A percentile compares a stretch with the other conserved stretches of the same genome.
phyloP scores from a whole-genome alignment of 2,113 vertebrate species.

The Cichladusa arquata region DNA sequence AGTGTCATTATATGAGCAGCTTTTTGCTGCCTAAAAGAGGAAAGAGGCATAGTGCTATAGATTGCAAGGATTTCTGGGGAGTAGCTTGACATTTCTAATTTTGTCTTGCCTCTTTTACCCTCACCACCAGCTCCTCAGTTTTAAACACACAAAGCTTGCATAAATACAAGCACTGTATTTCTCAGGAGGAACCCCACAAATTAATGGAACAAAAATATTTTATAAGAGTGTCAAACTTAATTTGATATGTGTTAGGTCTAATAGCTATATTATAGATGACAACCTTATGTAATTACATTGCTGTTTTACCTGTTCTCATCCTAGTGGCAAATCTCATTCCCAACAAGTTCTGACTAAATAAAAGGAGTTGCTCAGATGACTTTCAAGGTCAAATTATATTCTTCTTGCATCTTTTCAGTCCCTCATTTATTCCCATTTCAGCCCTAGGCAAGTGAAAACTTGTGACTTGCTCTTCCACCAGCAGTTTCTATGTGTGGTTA shows the following conservation, averaged over 20 bases:
- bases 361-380: background rate
- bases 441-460: background rate
- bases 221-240: background rate
- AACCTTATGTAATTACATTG: background rate
- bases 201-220: background rate
- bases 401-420: background rate
- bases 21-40: background rate
- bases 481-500: background rate
- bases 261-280: background rate
- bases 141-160: background rate
- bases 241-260: background rate
- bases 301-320: background rate
- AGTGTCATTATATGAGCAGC: background rate
- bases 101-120: background rate
- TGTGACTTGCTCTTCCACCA: background rate
- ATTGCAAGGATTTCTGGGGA: background rate
- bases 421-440: background rate
- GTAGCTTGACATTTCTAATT: background rate
- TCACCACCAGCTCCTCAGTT: background rate
- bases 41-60: background rate
- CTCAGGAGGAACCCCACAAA: background rate
- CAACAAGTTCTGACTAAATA: background rate
- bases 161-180: background rate
- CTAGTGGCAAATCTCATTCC: background rate
- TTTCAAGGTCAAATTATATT: background rate